Conservation (phyloP, 2,888 invertebrate genomes). For the Hirtodrosophila cameraria region DNA sequence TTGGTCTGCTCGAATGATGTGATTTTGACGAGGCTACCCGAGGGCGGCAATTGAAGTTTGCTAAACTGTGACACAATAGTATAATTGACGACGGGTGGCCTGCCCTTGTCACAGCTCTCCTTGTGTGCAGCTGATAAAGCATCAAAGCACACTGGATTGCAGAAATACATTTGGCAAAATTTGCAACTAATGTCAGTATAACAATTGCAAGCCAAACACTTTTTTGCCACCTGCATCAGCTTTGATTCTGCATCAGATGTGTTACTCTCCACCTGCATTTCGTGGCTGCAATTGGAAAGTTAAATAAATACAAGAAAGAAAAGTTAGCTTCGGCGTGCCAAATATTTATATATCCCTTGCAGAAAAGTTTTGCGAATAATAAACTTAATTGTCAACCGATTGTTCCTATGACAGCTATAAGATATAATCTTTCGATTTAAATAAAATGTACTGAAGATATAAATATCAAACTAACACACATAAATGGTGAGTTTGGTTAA, state of each 20-base stretch:
- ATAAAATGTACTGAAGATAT: too few relatives aligned
- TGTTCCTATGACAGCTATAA: too few relatives aligned
- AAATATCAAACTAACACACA: too few relatives aligned
- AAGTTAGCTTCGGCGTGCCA: too few relatives aligned
- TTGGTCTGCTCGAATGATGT: constrained; percentile 80
- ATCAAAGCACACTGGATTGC: constrained; percentile 74
- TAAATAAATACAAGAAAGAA: not conserved
- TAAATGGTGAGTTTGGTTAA: too few relatives aligned
- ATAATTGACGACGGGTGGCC: constrained; percentile 5
- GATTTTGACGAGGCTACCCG: constrained; percentile 69
- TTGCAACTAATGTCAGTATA: constrained; percentile 49
- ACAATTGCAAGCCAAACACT: constrained; percentile 37
- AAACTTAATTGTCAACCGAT: too few relatives aligned
- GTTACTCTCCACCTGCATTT: not conserved
- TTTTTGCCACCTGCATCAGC: not conserved
- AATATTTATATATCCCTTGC: too few relatives aligned
- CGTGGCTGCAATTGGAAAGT: constrained; percentile 2
- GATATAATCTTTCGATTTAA: too few relatives aligned
- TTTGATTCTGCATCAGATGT: not conserved
- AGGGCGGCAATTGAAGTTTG: constrained; percentile 54
- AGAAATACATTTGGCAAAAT: constrained; percentile 66
- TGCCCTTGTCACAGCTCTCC: constrained; percentile 24
- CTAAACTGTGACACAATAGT: not conserved
- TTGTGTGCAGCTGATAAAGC: constrained; percentile 41
- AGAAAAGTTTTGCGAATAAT: too few relatives aligned